Evolutionary conservation across 2,113 vertebrate genomes (phyloP), one percentile per base, ranked within the genome.

Genomic region (Aix galericulata): DNA sequence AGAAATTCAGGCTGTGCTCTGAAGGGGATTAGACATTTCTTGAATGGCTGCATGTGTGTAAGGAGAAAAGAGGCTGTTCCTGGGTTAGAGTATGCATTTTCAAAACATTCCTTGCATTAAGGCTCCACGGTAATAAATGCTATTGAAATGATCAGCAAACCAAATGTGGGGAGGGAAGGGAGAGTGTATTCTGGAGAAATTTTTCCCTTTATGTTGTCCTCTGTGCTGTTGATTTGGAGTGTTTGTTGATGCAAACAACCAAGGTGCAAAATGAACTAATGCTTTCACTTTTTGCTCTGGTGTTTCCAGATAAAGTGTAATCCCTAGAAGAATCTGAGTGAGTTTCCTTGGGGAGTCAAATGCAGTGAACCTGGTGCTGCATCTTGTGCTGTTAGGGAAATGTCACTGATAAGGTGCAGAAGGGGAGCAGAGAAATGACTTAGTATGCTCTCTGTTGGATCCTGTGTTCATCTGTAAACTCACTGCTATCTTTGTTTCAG

Each of bases 321-420:
- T 95, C 95, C 94, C 82, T 89, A 53, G 64, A 93, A 94, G 84
- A 96, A 97, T 97, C 97, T 96, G 95, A 97, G 93, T 81, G 83
- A 84, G 90, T 94, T 98, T 98, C 97, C 97, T 93, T 96, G 91
- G 95, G 94, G 94, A 96, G 96, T 96, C 97, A 97, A 94, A 94
- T 58, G 89, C 86, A 72, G 94, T 9, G 56, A 93, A 96, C 88
- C 96, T 92, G 89, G 95, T 92, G 97, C 98, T 96, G 97, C 95
- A 87, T 97, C 95, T 94, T 96, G 71, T 91, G 96, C 97, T 97
- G 95, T 93, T 96, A 94, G 91, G 95, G 91, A 97, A 97, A 97
- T 97, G 95, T 97, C 95, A 96, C 94, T 97, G 98, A 98, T 98
- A 98, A 97, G 92, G 87, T 96, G 96, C 97, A 96, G 97, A 95